Evolutionary conservation across 2,113 vertebrate genomes (phyloP).

Genomic region (Promerops cafer): DNA sequence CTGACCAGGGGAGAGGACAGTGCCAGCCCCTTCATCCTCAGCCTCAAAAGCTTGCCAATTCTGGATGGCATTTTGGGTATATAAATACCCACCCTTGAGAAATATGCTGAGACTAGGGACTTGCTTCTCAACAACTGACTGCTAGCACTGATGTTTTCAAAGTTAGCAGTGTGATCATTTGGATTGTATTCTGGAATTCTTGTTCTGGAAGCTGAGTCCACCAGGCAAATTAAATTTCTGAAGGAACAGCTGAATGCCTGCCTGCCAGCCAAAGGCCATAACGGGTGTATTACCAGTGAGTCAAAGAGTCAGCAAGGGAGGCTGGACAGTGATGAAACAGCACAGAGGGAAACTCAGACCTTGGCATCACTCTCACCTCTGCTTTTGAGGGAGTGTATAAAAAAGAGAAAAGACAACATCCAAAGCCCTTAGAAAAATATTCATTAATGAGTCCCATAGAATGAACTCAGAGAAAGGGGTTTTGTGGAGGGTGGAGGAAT

Average conservation of each 20-base stretch:
- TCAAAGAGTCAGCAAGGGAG: neutral
- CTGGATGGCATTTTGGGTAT: neutral
- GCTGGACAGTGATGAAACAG: neutral
- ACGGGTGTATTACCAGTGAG: neutral
- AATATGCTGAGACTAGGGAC: neutral
- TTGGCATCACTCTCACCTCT: neutral
- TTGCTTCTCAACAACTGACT: neutral
- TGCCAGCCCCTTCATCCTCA: neutral
- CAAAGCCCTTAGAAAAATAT: slow-evolving; percentile 22
- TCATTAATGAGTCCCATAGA: neutral
- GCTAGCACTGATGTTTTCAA: neutral
- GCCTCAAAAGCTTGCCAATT: neutral
- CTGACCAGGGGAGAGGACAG: neutral
- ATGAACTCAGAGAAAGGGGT: neutral
- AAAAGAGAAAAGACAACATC: neutral
- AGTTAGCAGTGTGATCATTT: neutral
- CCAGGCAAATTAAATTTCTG: slow-evolving; percentile 20
- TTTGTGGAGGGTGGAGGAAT: neutral
- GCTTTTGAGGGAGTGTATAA: neutral
- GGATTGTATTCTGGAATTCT: neutral
- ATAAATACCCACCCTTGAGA: neutral
- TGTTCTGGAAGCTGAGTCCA: neutral
- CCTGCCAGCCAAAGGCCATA: neutral
- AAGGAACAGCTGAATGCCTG: neutral
- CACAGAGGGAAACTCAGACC: neutral